Conservation (phyloP, 2,797 vertebrate genomes). For the Protosalanx chinensis region DNA sequence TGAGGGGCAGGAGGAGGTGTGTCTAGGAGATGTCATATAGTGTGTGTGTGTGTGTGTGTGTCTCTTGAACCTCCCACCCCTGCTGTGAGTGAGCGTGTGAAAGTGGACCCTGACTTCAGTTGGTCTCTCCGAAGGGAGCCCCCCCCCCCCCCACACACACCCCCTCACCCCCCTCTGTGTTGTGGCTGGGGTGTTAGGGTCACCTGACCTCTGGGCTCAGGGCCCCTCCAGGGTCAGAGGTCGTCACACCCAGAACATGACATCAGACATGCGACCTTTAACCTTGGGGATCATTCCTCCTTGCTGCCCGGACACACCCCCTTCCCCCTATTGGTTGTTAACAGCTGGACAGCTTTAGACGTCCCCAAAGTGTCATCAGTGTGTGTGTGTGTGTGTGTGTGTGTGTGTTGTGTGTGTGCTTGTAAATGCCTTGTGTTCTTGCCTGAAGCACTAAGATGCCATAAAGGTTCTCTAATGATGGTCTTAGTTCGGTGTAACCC, state of each 20-base stretch:
- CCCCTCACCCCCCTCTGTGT: too few relatives aligned
- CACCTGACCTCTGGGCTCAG: background rate
- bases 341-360: slow-evolving; percentile 54
- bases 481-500: slow-evolving; percentile 8
- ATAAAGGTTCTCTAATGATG: slow-evolving; percentile 47
- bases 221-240: background rate
- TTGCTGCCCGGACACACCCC: slow-evolving; percentile 32
- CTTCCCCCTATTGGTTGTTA: slow-evolving; percentile 48
- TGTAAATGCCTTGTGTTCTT: slow-evolving; percentile 59
- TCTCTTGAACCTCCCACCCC: background rate
- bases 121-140: too few relatives aligned
- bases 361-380: slow-evolving; percentile 48
- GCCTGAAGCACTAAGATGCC: slow-evolving; percentile 39
- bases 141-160: too few relatives aligned
- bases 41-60: background rate
- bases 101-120: too few relatives aligned
- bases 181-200: background rate
- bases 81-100: background rate
- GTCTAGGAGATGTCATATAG: too few relatives aligned
- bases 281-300: slow-evolving; percentile 37
- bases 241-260: slow-evolving; percentile 28
- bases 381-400: slow-evolving; percentile 9
- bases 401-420: slow-evolving; percentile 26
- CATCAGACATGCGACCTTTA: slow-evolving; percentile 39
- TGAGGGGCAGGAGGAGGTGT: too few relatives aligned